A percentile compares a stretch with the other conserved stretches of the same genome.
phyloP scores from a whole-genome alignment of 1,140 invertebrate genomes.

The Helicoverpa zea region DNA sequence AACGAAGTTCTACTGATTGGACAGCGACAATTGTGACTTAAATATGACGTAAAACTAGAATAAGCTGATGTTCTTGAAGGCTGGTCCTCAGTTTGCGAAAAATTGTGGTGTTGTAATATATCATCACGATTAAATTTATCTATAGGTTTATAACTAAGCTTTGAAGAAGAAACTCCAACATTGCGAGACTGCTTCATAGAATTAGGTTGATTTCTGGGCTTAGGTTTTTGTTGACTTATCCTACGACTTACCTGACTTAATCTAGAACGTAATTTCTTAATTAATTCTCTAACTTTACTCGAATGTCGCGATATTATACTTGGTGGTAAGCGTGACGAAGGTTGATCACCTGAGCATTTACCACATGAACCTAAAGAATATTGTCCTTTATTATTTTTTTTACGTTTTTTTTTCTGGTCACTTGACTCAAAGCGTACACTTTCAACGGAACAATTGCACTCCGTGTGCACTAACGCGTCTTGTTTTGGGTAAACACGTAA shows the following conservation, averaged over 20 bases:
- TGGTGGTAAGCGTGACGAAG: background rate
- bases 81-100: too few relatives aligned
- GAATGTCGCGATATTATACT: background rate
- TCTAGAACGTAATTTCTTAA: conserved; percentile 9
- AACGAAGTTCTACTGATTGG: background rate
- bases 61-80: too few relatives aligned
- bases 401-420: too few relatives aligned
- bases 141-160: background rate
- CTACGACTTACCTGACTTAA: background rate
- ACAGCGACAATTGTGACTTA: background rate
- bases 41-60: background rate
- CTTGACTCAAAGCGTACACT: too few relatives aligned
- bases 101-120: too few relatives aligned
- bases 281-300: background rate
- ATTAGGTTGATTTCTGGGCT: background rate
- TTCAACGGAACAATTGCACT: too few relatives aligned
- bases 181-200: background rate
- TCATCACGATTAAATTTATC: background rate
- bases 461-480: too few relatives aligned
- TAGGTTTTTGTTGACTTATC: background rate
- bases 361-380: background rate
- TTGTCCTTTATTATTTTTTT: background rate
- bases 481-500: too few relatives aligned
- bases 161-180: background rate
- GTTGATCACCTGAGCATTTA: background rate